phyloP scores from a whole-genome alignment of 2,797 vertebrate genomes.

The Phrynocephalus guinanensis region DNA sequence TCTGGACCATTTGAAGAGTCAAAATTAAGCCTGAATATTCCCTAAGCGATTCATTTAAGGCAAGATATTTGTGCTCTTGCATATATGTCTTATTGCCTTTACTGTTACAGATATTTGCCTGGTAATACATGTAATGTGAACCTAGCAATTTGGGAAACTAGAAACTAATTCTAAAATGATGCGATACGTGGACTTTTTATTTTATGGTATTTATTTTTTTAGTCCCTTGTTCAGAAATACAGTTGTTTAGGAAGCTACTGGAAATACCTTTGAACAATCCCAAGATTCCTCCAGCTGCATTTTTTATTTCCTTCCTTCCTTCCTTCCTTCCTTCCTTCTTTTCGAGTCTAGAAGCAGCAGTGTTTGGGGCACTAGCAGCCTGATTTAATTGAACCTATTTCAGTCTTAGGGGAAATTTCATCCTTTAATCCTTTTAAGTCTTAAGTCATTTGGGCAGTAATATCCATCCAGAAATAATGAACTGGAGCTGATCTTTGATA shows the following conservation, averaged over 20 bases:
- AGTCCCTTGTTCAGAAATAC: not conserved
- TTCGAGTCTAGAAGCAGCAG: not conserved
- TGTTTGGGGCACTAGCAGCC: not conserved
- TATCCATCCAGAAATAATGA: not conserved
- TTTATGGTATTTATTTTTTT: not conserved
- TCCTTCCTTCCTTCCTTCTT: not conserved
- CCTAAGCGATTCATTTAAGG: not conserved
- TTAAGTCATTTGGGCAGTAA: accelerated
- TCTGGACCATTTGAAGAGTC: no score
- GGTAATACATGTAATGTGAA: not conserved
- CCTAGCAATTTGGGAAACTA: not conserved
- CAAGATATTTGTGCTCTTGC: not conserved
- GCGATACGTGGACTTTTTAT: not conserved
- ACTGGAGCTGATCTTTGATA: accelerated
- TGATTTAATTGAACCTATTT: not conserved
- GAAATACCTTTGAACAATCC: not conserved
- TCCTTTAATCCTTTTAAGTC: not conserved
- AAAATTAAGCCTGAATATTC: no score
- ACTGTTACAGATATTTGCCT: not conserved
- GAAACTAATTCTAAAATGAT: not conserved
- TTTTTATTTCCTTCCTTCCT: no score
- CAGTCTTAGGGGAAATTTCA: not conserved
- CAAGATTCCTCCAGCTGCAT: not conserved
- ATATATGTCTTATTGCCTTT: not conserved
- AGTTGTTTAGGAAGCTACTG: not conserved